Evolutionary conservation across 2,113 vertebrate genomes (phyloP).

Genomic region (Etia nguti): DNA sequence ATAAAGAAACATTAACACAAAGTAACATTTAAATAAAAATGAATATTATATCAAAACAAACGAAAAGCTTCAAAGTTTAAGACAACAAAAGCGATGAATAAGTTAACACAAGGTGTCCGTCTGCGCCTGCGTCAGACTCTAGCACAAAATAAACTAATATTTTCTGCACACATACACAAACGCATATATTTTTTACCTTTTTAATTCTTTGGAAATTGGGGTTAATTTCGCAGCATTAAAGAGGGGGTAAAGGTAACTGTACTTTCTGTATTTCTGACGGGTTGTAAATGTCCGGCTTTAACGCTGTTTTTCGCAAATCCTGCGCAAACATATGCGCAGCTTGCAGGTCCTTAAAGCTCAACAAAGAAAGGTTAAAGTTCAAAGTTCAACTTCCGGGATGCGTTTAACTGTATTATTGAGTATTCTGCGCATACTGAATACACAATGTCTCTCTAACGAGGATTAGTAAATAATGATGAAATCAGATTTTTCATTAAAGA

Average conservation of each 20-base stretch:
- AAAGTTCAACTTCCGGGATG: not conserved
- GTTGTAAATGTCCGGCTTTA: not conserved
- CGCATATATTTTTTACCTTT: not conserved
- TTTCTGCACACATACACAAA: not conserved
- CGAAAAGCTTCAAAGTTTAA: no score
- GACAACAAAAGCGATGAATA: no score
- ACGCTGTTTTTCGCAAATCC: not conserved
- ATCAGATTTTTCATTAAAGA: not conserved
- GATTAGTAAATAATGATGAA: not conserved
- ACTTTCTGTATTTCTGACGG: not conserved
- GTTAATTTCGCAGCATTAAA: not conserved
- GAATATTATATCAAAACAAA: no score
- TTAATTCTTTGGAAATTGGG: not conserved
- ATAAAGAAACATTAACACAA: no score
- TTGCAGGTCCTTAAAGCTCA: not conserved
- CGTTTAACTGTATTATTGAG: not conserved
- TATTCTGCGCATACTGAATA: not conserved
- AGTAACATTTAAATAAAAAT: no score
- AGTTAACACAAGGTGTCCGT: not conserved
- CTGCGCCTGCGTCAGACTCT: not conserved
- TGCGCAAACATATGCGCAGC: slow-evolving; percentile 30
- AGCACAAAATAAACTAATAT: not conserved
- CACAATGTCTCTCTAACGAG: rapidly evolving
- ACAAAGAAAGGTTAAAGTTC: not conserved
- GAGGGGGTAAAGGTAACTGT: not conserved